Evolutionary conservation across 2,113 vertebrate genomes (phyloP).

Genomic region (Prunella himalayana): DNA sequence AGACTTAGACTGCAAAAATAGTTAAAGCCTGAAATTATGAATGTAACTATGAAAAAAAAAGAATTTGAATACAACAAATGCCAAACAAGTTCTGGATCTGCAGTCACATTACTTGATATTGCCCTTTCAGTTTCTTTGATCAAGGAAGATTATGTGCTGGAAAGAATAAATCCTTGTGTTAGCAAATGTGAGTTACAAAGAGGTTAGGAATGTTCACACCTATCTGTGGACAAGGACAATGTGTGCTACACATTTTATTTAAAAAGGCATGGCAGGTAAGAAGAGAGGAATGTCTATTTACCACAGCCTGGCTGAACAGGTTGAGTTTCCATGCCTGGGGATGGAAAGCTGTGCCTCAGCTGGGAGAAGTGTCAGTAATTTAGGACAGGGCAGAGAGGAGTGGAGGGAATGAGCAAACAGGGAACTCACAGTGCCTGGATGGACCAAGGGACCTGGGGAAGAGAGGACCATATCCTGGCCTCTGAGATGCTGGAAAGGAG

Average conservation of each 20-base stretch:
- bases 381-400: neutral
- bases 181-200: neutral
- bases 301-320: neutral
- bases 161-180: neutral
- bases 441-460: neutral
- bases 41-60: neutral
- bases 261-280: neutral
- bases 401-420: rapidly evolving
- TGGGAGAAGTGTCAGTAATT: neutral
- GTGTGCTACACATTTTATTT: neutral
- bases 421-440: rapidly evolving
- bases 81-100: neutral
- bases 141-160: neutral
- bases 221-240: neutral
- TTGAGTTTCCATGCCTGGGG: neutral
- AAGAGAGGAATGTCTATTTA: neutral
- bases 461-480: neutral
- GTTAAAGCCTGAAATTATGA: neutral
- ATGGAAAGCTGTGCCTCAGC: neutral
- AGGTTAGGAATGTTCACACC: neutral
- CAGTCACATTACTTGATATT: neutral
- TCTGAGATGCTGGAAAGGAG: neutral
- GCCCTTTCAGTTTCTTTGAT: neutral
- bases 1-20: neutral
- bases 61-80: neutral